These are phyloP conservation scores for Atta colombica DNA, from an alignment of 1,140 invertebrate species.

Conservation along the genomic window DNA sequence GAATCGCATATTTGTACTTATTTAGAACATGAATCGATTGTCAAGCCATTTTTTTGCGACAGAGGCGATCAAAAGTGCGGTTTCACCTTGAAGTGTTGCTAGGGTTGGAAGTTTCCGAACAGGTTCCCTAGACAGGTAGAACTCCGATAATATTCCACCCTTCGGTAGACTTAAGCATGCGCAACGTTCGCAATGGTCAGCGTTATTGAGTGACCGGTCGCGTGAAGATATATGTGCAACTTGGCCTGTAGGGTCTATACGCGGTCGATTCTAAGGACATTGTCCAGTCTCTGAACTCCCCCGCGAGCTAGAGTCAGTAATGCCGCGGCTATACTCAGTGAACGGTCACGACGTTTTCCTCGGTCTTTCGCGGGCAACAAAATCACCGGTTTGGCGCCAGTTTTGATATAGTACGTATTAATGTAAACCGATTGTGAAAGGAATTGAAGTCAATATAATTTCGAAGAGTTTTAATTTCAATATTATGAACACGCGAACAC, in stretches of 20 bases:
- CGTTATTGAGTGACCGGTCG: constrained; percentile 84
- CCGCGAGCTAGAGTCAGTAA: constrained; percentile 66
- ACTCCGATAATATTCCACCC: constrained; percentile 62
- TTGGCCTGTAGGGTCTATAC: constrained; percentile 76
- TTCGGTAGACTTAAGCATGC: constrained; percentile 79
- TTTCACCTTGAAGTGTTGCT: constrained; percentile 76
- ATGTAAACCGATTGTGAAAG: background rate
- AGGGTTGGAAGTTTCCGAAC: constrained; percentile 31
- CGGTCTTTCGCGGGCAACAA: background rate
- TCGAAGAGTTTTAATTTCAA: background rate
- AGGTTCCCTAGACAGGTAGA: constrained; percentile 53
- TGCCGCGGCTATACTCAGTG: constrained; percentile 66
- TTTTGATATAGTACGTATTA: constrained; percentile 57
- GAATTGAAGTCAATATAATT: background rate
- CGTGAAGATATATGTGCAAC: constrained; percentile 78
- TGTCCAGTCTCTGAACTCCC: constrained; percentile 80
- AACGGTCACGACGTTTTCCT: background rate
- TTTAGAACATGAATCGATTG: background rate
- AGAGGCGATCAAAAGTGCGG: constrained; percentile 32
- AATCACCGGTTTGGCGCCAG: constrained; percentile 15
- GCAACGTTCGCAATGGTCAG: constrained; percentile 81
- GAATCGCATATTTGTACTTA: background rate
- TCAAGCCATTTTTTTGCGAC: background rate
- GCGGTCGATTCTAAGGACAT: constrained; percentile 79
- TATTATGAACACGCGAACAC: background rate